Base-by-base conservation (phyloP, 2,888 invertebrate species). In the Plagodis dolabraria region DNA sequence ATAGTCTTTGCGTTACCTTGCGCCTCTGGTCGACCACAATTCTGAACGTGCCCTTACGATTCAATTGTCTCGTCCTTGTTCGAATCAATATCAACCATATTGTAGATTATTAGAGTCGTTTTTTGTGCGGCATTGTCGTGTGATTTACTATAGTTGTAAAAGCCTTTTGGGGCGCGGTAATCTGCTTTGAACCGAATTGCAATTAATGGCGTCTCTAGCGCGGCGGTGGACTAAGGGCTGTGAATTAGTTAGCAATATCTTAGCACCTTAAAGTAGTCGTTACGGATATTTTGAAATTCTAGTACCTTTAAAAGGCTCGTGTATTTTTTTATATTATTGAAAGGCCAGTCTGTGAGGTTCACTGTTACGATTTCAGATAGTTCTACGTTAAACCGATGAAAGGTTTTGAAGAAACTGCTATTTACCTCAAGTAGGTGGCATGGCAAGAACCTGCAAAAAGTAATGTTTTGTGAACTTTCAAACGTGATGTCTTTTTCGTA, bases 171-270 rank as follows among this genome's bases (percentile, higher is more conserved):
- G 83, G 80, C 76, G 76, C 79, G 75, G 83, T 91, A 88, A 90
- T 89, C 88, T 82, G 83, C 84, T 86, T 81, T 80, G 83, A 66
- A 79, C 80, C 86, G 84, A 79, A 85, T 85, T 80, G 85, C 87
- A 89, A 91, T 91, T 92, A 92, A 89, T 89, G 87, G 82, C 78
- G 80, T 80, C 80, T 65, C 80, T 70, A 75, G 70, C 75, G 71
- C 71, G 76, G 71, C 72, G 75, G 74, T 72, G 79, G 77, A 71
- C 68, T 71, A 65, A 47, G 53, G 55, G 62, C 73, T 65, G 68
- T 68, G 76, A 78, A 73, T 72, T 74, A 73, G 69, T 72, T 47
- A 52, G 61, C 60, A 64, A 65, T 65, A 67, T 65, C 57, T 67
- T 60, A 55, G 56, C 62, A 52, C 60, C 63, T 59, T 52, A 56